Evolutionary conservation across 2,888 invertebrate species (phyloP).

Genomic region (Netelia fuscicornis): DNA sequence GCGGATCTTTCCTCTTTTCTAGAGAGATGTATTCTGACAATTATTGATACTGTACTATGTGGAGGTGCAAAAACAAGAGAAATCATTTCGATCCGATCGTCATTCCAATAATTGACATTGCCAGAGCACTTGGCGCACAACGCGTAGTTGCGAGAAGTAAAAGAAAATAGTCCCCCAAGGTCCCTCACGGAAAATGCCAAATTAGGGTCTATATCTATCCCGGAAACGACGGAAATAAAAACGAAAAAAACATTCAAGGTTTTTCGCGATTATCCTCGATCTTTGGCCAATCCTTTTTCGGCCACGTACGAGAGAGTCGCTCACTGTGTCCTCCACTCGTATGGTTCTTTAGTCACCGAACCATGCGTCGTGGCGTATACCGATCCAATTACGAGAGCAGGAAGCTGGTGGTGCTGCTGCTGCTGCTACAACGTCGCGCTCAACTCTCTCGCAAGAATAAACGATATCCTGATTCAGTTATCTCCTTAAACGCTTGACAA

Average conservation of each 20-base stretch:
- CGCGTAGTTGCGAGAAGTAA: not conserved
- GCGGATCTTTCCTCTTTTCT: slow-evolving; percentile 94
- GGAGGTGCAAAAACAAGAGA: not conserved
- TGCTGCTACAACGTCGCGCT: slow-evolving; percentile 50
- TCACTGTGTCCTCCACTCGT: slow-evolving; percentile 36
- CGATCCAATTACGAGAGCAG: slow-evolving; percentile 77
- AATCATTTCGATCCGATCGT: slow-evolving; percentile 15
- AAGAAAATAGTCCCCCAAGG: slow-evolving; percentile 10
- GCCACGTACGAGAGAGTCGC: slow-evolving; percentile 2
- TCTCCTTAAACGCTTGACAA: slow-evolving; percentile 76
- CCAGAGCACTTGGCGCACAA: not conserved
- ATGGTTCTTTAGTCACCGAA: slow-evolving; percentile 74
- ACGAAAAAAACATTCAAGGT: slow-evolving; percentile 41
- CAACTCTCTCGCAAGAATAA: slow-evolving; percentile 45
- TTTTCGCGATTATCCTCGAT: slow-evolving; percentile 45
- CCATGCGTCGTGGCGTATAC: slow-evolving; percentile 67
- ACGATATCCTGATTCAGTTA: slow-evolving; percentile 75
- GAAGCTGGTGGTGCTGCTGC: slow-evolving; percentile 64
- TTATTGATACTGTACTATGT: slow-evolving; percentile 76
- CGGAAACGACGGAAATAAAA: slow-evolving; percentile 34
- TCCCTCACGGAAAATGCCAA: slow-evolving; percentile 25
- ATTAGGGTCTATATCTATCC: slow-evolving; percentile 39
- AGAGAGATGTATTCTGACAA: slow-evolving; percentile 84
- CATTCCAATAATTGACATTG: slow-evolving; percentile 24
- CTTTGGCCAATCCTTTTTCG: slow-evolving; percentile 31